These are phyloP conservation scores for Rhadinocentrus ornatus DNA, from an alignment of 2,797 vertebrate genomes.

Conservation along the genomic window DNA sequence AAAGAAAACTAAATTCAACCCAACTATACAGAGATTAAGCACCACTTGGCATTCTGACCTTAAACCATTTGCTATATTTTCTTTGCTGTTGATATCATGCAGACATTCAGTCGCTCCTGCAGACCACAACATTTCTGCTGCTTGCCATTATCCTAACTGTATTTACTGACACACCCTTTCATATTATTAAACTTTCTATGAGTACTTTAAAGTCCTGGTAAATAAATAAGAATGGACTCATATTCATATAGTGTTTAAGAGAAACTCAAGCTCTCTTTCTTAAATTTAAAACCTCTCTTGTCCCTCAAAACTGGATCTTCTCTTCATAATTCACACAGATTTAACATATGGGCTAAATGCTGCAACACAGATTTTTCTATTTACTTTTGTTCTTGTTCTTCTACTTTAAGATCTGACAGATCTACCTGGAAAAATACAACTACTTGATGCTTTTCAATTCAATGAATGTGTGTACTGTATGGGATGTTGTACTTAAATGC, in stretches of 20 bases:
- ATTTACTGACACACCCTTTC: slow-evolving; percentile 23
- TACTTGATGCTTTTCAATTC: slow-evolving; percentile 3
- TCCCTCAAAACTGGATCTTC: slow-evolving; percentile 6
- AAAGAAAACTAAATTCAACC: background rate
- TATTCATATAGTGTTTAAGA: background rate
- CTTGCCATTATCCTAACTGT: slow-evolving; percentile 15
- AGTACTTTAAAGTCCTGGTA: slow-evolving; percentile 10
- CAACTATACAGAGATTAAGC: background rate
- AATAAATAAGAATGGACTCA: background rate
- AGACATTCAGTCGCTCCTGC: slow-evolving; percentile 43
- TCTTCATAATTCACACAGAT: background rate
- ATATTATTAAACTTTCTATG: slow-evolving; percentile 24
- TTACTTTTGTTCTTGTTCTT: background rate
- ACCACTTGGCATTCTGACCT: slow-evolving; percentile 20
- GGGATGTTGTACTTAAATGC: slow-evolving; percentile 28
- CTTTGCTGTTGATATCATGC: slow-evolving; percentile 30
- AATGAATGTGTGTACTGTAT: slow-evolving; percentile 6
- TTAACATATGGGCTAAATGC: slow-evolving; percentile 3
- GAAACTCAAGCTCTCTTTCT: slow-evolving; percentile 5
- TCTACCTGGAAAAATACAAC: background rate
- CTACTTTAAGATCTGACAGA: background rate
- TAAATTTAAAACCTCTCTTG: slow-evolving; percentile 8
- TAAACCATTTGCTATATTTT: slow-evolving; percentile 19
- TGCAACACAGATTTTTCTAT: background rate
- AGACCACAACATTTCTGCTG: slow-evolving; percentile 31